Base-by-base conservation (phyloP, 2,888 invertebrate species). In the Synanthedon vespiformis region DNA sequence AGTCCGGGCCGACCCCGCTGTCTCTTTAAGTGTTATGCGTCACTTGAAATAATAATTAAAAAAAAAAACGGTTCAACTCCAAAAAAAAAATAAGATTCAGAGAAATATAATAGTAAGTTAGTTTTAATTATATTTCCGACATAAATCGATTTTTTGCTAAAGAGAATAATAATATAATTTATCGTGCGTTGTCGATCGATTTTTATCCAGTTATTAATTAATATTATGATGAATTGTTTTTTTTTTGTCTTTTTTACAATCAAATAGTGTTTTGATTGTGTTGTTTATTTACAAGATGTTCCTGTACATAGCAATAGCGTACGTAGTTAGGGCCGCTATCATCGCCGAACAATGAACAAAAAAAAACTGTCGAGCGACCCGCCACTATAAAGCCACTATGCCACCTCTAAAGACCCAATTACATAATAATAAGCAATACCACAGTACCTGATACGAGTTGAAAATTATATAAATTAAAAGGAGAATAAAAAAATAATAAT, bases 111-210 rank as follows among this genome's bases (percentile, higher is more conserved):
- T 82, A 83, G 83, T 85, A 73, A 75, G 82, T 81, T 84, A 83
- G 83, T 79, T 84, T 84, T 84, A 84, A 84, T 85, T 80, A 83
- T 84, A 84, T 84, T 81, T 80, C 84, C 79, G 84, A 83, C 82
- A 83, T 83, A 84, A 80, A 80, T 83, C 82, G 77, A 85, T 83
- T 85, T 86, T 85, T 83, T 82, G 81, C 84, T 83, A 77, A 80
- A 80, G 34, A 34, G 34, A 27, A 22, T n/a, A n/a, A 18, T 18
- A 22, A 83, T 80, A 84, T 81, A 71, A 82, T 82, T 84, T 82
- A 82, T 85, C 77, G 53, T 72, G 74, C 72, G 79, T 80, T 64
- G 71, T 62, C 65, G 73, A 14, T 14, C n/a, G 27, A 27, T n/a
- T 12, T 12, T 13, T 40, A 50, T 50, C 14, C 34, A 34, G 34